A percentile compares a stretch with the other conserved stretches of the same genome.
These are phyloP conservation scores for Epirrita christyi DNA, from an alignment of 2,888 invertebrate species.

Conservation along the genomic window DNA sequence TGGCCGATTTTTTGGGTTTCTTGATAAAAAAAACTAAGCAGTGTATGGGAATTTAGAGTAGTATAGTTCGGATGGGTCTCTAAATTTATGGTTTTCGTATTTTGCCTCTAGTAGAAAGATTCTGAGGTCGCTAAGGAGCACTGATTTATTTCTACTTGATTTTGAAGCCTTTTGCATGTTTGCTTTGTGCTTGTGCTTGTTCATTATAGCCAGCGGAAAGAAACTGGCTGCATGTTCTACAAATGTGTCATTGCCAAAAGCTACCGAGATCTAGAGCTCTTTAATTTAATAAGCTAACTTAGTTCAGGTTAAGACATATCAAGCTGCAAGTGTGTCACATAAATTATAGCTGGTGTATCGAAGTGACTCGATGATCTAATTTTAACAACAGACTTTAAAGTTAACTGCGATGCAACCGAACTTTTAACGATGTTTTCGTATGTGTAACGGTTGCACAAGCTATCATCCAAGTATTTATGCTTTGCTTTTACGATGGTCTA, in stretches of 20 bases:
- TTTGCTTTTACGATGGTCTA: neutral
- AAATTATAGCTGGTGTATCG: conserved; percentile 16
- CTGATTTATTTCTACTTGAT: no score
- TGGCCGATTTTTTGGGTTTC: no score
- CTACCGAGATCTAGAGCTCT: neutral
- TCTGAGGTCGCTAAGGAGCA: no score
- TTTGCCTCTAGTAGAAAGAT: no score
- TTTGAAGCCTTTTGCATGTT: no score
- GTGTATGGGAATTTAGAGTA: no score
- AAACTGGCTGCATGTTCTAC: no score
- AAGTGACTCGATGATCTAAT: conserved; percentile 18
- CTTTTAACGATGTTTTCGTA: conserved; percentile 38
- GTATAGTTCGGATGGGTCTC: no score
- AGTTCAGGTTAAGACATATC: conserved; percentile 7
- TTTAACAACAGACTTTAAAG: conserved; percentile 17
- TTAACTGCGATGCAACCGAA: conserved; percentile 29
- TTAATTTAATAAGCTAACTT: conserved; percentile 12
- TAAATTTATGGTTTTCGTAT: no score
- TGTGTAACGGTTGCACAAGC: conserved; percentile 30
- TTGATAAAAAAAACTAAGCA: no score
- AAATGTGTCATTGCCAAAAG: neutral
- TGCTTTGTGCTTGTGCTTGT: no score
- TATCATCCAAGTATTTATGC: conserved; percentile 19
- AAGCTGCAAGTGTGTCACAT: conserved; percentile 16
- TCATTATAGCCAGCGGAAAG: no score